Evolutionary conservation across 2,888 invertebrate genomes (phyloP).

Genomic region (Drepana falcataria): DNA sequence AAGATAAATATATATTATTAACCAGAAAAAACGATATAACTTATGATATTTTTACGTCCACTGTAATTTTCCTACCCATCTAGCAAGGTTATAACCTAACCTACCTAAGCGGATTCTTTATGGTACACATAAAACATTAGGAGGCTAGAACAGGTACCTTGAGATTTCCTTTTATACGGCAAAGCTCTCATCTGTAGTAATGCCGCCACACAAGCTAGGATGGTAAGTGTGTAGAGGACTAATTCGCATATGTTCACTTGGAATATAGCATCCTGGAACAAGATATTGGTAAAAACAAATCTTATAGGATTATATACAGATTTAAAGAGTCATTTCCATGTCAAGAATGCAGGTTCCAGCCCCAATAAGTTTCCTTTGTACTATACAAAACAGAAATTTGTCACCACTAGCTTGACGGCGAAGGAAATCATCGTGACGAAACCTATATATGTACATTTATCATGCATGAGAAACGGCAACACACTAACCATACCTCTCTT

Average conservation of each 20-base stretch:
- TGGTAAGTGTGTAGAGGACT: slow-evolving; percentile 83
- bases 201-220: slow-evolving; percentile 80
- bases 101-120: slow-evolving; percentile 1
- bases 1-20: no score
- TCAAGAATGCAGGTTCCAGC: no score
- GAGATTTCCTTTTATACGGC: slow-evolving; percentile 80
- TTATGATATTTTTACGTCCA: not conserved
- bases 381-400: no score
- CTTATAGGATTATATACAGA: not conserved
- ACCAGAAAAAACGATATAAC: no score
- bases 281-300: slow-evolving; percentile 9
- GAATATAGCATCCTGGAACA: slow-evolving; percentile 80
- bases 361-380: no score
- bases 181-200: slow-evolving; percentile 84
- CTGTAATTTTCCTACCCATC: not conserved
- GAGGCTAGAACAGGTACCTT: slow-evolving; percentile 48
- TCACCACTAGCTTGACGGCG: no score
- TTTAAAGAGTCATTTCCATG: no score
- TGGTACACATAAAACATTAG: slow-evolving; percentile 7
- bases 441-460: not conserved
- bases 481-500: no score
- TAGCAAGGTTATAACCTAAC: not conserved
- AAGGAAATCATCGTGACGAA: no score
- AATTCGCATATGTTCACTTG: slow-evolving; percentile 89
- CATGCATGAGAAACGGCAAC: no score